Evolutionary conservation across 1,140 invertebrate genomes (phyloP).

Genomic region (Conopomorpha cramerella): DNA sequence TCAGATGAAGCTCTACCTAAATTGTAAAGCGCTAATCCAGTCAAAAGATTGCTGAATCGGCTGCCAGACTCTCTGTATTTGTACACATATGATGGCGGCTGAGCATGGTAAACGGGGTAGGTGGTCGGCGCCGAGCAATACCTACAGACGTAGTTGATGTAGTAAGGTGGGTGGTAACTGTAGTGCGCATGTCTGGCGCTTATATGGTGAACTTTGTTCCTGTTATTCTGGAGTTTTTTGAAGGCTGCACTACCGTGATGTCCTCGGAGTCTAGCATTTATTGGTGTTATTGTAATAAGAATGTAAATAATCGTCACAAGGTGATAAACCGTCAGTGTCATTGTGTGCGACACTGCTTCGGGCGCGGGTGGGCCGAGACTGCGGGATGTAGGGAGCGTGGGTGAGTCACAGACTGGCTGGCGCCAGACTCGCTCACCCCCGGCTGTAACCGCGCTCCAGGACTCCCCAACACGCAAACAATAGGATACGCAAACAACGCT

Average conservation of each 20-base stretch:
- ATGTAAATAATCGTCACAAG: too few relatives aligned
- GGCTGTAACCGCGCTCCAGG: constrained; percentile 21
- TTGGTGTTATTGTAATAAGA: too few relatives aligned
- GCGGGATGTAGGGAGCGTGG: too few relatives aligned
- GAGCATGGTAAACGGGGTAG: constrained; percentile 37
- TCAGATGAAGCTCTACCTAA: constrained; percentile 24
- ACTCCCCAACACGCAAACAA: too few relatives aligned
- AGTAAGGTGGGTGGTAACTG: constrained; percentile 34
- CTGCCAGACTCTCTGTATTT: constrained; percentile 31
- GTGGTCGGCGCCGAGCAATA: constrained; percentile 21
- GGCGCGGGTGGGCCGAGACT: too few relatives aligned
- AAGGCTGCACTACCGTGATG: too few relatives aligned
- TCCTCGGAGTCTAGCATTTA: too few relatives aligned
- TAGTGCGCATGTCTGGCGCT: constrained; percentile 31
- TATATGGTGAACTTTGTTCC: constrained; percentile 10
- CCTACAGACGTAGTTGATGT: constrained; percentile 30
- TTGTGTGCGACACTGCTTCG: too few relatives aligned
- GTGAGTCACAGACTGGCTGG: constrained; percentile 19
- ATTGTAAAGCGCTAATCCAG: constrained; percentile 40
- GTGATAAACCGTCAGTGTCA: too few relatives aligned
- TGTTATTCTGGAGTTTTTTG: too few relatives aligned
- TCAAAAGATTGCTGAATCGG: constrained; percentile 25
- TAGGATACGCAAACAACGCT: too few relatives aligned
- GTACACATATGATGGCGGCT: constrained; percentile 37
- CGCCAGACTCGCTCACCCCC: constrained; percentile 19